A percentile compares a stretch with the other conserved stretches of the same genome.
Conservation (phyloP, 1,140 invertebrate genomes). For the Drosophila mojavensis region DNA sequence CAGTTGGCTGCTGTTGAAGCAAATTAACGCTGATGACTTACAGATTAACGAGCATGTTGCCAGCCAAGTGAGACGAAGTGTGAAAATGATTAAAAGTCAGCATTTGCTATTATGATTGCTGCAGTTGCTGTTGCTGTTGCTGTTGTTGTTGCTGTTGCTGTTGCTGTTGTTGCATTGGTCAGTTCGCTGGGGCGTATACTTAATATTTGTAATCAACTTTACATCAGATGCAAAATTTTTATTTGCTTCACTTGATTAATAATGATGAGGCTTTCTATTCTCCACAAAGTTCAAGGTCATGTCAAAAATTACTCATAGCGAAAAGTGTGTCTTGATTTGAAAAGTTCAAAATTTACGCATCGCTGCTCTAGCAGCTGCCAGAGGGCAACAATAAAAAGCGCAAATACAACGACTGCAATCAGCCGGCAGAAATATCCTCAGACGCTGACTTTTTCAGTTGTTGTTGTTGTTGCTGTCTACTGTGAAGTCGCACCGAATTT, state of each 20-base stretch:
- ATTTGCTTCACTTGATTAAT: neutral
- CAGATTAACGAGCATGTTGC: slow-evolving; percentile 54
- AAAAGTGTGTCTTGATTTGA: neutral
- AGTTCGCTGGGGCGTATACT: slow-evolving; percentile 3
- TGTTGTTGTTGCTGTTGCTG: neutral
- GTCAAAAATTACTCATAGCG: neutral
- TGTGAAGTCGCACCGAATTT: neutral
- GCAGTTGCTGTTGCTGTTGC: neutral
- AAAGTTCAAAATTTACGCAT: slow-evolving; percentile 6
- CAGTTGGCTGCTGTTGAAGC: slow-evolving; percentile 44
- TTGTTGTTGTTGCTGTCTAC: neutral
- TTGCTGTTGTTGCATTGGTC: slow-evolving; percentile 3
- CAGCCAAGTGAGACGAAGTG: slow-evolving; percentile 70
- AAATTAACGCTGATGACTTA: slow-evolving; percentile 65
- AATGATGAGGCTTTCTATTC: neutral
- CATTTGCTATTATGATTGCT: slow-evolving; percentile 7
- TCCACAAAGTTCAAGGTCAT: neutral
- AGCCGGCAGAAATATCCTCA: slow-evolving; percentile 18
- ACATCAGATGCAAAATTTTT: neutral
- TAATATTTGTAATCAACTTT: slow-evolving; percentile 7
- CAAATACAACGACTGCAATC: slow-evolving; percentile 11
- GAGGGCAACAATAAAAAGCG: neutral
- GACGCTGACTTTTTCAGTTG: neutral
- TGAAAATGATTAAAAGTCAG: slow-evolving; percentile 67
- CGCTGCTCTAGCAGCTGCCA: slow-evolving; percentile 6